phyloP scores from a whole-genome alignment of 2,797 vertebrate genomes.

The Eupleurogrammus muticus region DNA sequence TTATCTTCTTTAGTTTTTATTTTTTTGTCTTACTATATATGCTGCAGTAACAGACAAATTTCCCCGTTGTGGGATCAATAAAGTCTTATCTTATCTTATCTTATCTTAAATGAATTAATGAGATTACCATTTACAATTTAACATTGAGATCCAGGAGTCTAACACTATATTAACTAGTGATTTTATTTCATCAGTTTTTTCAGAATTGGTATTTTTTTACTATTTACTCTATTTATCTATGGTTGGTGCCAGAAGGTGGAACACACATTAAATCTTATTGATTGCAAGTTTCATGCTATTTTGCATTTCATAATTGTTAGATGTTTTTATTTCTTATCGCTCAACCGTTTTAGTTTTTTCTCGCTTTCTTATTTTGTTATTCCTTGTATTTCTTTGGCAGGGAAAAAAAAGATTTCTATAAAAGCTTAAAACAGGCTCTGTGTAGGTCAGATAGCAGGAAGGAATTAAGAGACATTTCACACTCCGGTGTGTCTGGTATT shows the following conservation, averaged over 20 bases:
- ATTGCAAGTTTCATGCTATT: slow-evolving; percentile 71
- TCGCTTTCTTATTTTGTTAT: slow-evolving; percentile 48
- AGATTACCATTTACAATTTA: too few relatives aligned
- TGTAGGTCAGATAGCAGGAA: slow-evolving; percentile 82
- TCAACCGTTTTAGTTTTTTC: slow-evolving; percentile 32
- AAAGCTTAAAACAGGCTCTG: slow-evolving; percentile 84
- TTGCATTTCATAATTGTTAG: slow-evolving; percentile 80
- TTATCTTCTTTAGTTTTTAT: too few relatives aligned
- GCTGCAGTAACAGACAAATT: too few relatives aligned
- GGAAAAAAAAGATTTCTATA: slow-evolving; percentile 63
- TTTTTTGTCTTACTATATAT: too few relatives aligned
- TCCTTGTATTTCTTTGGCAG: slow-evolving; percentile 58
- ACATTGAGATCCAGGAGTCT: slow-evolving; percentile 40
- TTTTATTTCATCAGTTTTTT: slow-evolving; percentile 56
- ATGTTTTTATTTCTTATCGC: slow-evolving; percentile 76
- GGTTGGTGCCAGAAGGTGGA: slow-evolving; percentile 62
- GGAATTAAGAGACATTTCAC: slow-evolving; percentile 87
- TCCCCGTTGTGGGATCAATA: too few relatives aligned
- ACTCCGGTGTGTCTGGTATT: too few relatives aligned
- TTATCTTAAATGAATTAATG: too few relatives aligned
- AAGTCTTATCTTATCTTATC: too few relatives aligned
- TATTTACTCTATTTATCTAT: slow-evolving; percentile 51
- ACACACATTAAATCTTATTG: slow-evolving; percentile 78
- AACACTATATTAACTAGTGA: slow-evolving; percentile 33
- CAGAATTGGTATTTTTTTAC: slow-evolving; percentile 49